These are phyloP conservation scores for Latrodectus elegans DNA, from an alignment of 2,888 invertebrate species.

Conservation along the genomic window DNA sequence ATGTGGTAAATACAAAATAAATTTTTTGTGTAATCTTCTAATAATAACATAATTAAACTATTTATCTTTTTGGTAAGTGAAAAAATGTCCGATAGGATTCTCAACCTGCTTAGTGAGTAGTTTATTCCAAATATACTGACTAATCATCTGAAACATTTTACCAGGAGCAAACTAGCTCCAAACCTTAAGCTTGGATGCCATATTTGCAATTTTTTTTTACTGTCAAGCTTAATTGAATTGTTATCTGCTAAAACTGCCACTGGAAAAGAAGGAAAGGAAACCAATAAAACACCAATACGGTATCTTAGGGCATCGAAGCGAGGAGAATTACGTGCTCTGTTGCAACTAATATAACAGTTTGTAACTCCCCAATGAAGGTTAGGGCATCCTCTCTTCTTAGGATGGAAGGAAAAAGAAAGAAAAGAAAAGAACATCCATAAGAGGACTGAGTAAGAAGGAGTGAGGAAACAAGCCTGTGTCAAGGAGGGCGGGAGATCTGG, in stretches of 20 bases:
- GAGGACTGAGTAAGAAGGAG: not conserved
- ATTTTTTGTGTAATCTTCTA: too few species aligned
- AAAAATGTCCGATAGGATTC: too few species aligned
- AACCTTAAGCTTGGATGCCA: too few species aligned
- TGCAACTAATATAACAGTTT: conserved; percentile 27
- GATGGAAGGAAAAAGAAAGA: conserved; percentile 3
- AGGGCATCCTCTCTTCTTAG: conserved; percentile 22
- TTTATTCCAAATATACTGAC: too few species aligned
- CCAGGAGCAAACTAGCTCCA: too few species aligned
- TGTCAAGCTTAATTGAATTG: not conserved
- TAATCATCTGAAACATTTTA: too few species aligned
- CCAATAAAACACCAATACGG: conserved; percentile 8
- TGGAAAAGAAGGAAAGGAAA: not conserved
- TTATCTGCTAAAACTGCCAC: not conserved
- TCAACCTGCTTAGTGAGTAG: too few species aligned
- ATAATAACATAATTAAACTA: too few species aligned
- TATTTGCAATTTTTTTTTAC: too few species aligned
- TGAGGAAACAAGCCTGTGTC: conserved; percentile 19
- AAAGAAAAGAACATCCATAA: conserved; percentile 8
- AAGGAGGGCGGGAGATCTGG: conserved; percentile 16
- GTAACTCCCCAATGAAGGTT: conserved; percentile 17
- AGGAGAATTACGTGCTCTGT: not conserved
- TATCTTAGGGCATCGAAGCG: conserved; percentile 18
- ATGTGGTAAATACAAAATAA: too few species aligned
- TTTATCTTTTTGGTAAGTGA: too few species aligned